Evolutionary conservation across 2,797 vertebrate species (phyloP), one percentile per base, ranked within the genome.

Genomic region (Sylvilagus floridanus): DNA sequence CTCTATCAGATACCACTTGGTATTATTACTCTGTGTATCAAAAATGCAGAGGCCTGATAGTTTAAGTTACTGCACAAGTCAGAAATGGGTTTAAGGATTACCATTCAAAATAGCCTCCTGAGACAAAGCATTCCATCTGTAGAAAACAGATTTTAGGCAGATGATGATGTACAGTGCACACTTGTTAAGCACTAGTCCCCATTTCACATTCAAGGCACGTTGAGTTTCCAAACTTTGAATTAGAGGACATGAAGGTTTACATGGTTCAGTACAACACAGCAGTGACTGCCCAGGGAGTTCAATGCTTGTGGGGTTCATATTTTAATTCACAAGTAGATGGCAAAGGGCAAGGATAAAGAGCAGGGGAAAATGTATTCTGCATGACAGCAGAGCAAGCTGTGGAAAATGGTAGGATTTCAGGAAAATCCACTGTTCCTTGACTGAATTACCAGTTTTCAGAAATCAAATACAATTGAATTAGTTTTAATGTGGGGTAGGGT

Each of bases 401-500:
- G 69, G 19, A 42, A 77, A 96, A 68, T 22, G 24, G 68, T 30
- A 37, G 7, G 35, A 28, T 57, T 82, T 35, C 52, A 21, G 79
- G 37, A 47, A 91, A 95, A 90, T 10, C 6, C 75, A 82, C 26
- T 42, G 63, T 35, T 35, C 35, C 11, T 22, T 81, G 76, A 52
- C n/a, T 65, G 42, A 86, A 91, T 87, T 35, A 84, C 69, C 4
- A 77, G 6, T 47, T 89, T 81, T 65, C 30, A 63, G 77, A 92
- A 84, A 72, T 66, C 69, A 89, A 84, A 24, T 65, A 88, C 75
- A 54, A 5, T 50, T 22, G 77, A 50, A 77, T 90, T 87, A 60
- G 47, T 62, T 91, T 94, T 76, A 24, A 90, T 42, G n/a, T 65
- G 9, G 65, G 9, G 54, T 72, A 9, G 47, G 65, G 4, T 57